Evolutionary conservation across 2,113 vertebrate species (phyloP).

Genomic region (Neopipo cinnamomea): DNA sequence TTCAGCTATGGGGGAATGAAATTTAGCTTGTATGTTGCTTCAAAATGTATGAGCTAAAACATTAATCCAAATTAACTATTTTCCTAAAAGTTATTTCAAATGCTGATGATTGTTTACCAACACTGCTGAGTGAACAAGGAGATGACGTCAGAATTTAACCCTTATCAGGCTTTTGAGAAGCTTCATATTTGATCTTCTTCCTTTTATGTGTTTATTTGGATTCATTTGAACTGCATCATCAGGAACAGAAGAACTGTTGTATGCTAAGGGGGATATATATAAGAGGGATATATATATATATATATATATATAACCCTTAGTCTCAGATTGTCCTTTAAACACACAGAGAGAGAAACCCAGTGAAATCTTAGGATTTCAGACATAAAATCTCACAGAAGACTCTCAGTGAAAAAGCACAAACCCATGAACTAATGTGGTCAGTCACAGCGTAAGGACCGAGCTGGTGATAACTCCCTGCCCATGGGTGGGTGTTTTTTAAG

Average conservation of each 20-base stretch:
- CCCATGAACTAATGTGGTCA: background rate
- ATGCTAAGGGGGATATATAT: background rate
- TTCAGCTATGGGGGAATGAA: background rate
- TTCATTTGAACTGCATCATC: background rate
- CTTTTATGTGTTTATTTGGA: background rate
- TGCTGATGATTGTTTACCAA: background rate
- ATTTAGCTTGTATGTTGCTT: background rate
- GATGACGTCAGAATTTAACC: background rate
- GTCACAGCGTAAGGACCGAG: background rate
- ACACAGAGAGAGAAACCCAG: rapidly evolving
- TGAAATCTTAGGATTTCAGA: background rate
- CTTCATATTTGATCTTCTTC: background rate
- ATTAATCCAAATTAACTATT: background rate
- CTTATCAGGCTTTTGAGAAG: background rate
- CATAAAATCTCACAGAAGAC: background rate
- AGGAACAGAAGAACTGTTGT: background rate
- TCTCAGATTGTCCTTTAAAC: background rate
- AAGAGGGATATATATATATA: background rate
- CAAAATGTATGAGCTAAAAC: background rate
- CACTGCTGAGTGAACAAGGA: background rate
- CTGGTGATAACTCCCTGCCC: background rate
- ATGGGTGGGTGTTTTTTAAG: background rate
- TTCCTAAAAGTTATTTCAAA: background rate
- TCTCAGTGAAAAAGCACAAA: background rate
- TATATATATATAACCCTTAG: background rate